phyloP scores from a whole-genome alignment of 2,888 invertebrate genomes.

The Apocheima hispidaria region DNA sequence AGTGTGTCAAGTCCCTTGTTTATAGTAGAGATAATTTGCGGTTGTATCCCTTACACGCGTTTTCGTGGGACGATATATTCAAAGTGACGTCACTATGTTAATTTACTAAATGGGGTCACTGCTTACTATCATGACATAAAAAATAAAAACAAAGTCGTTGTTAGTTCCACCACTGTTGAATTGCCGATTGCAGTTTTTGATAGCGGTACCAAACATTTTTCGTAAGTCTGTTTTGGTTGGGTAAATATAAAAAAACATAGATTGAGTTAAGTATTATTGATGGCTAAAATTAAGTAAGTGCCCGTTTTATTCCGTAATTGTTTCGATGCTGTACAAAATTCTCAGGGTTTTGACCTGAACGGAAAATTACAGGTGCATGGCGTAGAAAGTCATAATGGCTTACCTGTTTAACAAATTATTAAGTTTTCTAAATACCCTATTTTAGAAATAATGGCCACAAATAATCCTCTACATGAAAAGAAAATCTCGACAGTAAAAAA shows the following conservation, averaged over 20 bases:
- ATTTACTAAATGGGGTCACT: slow-evolving; percentile 38
- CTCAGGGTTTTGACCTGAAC: no score
- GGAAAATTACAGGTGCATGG: no score
- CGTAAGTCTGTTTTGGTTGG: slow-evolving; percentile 39
- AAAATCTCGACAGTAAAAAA: no score
- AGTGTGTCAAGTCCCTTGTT: slow-evolving; percentile 11
- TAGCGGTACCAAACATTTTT: slow-evolving; percentile 31
- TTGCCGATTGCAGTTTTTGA: slow-evolving; percentile 32
- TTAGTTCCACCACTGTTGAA: slow-evolving; percentile 33
- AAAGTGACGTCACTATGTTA: slow-evolving; percentile 39
- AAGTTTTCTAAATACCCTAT: no score
- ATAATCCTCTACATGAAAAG: neutral
- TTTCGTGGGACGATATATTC: slow-evolving; percentile 34
- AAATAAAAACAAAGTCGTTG: slow-evolving; percentile 34
- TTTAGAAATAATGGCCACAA: no score
- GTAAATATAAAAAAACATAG: slow-evolving; percentile 23
- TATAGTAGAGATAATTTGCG: slow-evolving; percentile 48
- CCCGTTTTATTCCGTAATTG: no score
- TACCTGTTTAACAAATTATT: no score
- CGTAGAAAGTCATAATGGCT: no score
- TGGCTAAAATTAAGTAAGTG: no score
- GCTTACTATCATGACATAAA: slow-evolving; percentile 23
- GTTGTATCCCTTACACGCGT: slow-evolving; percentile 44
- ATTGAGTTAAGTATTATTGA: no score
- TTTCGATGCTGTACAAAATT: no score